A percentile compares a stretch with the other conserved stretches of the same genome.
phyloP scores from a whole-genome alignment of 2,888 invertebrate genomes.

The Trachelus stipa region DNA sequence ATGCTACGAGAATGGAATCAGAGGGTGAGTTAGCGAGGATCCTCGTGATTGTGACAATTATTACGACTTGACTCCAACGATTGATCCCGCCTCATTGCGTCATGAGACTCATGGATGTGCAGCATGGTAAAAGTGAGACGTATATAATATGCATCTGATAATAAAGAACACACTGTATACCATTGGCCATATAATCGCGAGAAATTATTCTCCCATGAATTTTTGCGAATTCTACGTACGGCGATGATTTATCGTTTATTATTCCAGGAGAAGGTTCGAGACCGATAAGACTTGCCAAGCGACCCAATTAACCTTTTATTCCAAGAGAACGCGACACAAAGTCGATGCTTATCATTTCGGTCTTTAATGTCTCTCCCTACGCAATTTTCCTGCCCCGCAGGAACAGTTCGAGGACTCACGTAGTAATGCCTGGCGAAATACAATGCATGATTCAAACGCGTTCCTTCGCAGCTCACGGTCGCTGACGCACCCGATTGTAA shows the following conservation, averaged over 20 bases:
- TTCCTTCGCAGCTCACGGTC: background rate
- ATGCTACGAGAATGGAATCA: constrained; percentile 32
- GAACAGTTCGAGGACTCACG: background rate
- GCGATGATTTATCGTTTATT: background rate
- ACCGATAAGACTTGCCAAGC: background rate
- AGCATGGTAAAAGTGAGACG: background rate
- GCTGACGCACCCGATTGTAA: constrained; percentile 5
- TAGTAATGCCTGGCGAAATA: background rate
- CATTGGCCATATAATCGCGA: background rate
- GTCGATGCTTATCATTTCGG: background rate
- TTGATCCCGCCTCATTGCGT: constrained; percentile 58
- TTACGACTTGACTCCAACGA: constrained; percentile 62
- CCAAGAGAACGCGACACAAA: background rate
- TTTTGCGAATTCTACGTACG: background rate
- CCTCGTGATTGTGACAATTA: constrained; percentile 63
- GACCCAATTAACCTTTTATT: background rate
- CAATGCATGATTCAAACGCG: constrained; percentile 6
- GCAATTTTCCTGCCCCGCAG: background rate
- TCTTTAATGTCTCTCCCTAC: background rate
- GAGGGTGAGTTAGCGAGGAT: constrained; percentile 49
- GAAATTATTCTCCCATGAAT: background rate
- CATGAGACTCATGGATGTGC: constrained; percentile 27
- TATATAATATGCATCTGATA: background rate
- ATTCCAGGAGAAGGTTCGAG: background rate
- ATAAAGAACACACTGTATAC: background rate